These are phyloP conservation scores for Mesocentrotus franciscanus DNA, from an alignment of 53 echinoderm and acorn worm genomes.

Conservation along the genomic window DNA sequence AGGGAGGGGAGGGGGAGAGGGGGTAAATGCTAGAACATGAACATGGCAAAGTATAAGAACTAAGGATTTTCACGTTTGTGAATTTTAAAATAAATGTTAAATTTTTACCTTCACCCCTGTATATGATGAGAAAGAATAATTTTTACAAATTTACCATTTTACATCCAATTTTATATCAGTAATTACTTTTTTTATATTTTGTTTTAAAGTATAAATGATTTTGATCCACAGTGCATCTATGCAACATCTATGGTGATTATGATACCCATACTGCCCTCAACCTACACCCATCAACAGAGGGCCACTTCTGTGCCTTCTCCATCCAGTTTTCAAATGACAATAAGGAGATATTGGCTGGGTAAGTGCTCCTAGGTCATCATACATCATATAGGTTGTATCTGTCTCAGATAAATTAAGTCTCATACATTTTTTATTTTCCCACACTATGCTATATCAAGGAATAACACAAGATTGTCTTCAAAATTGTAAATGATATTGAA, in stretches of 20 bases:
- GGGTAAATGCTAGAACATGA: no score
- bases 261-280: slow-evolving; percentile 88
- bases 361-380: slow-evolving; percentile 44
- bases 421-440: background rate
- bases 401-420: background rate
- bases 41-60: no score
- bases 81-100: no score
- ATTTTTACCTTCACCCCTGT: no score
- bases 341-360: slow-evolving; percentile 96
- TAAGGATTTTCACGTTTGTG: no score
- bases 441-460: background rate
- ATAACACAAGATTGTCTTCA: no score
- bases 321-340: slow-evolving; percentile 97
- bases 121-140: no score
- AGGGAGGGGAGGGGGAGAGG: no score
- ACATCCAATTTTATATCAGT: no score
- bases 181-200: no score
- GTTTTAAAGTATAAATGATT: background rate
- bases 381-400: background rate
- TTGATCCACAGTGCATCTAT: slow-evolving; percentile 83
- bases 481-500: no score
- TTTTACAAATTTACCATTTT: no score
- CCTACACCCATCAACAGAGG: slow-evolving; percentile 73
- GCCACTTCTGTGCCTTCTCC: slow-evolving; percentile 95
- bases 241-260: slow-evolving; percentile 94